Conservation (phyloP, 1,140 invertebrate species). For the Dendroctonus ponderosae region DNA sequence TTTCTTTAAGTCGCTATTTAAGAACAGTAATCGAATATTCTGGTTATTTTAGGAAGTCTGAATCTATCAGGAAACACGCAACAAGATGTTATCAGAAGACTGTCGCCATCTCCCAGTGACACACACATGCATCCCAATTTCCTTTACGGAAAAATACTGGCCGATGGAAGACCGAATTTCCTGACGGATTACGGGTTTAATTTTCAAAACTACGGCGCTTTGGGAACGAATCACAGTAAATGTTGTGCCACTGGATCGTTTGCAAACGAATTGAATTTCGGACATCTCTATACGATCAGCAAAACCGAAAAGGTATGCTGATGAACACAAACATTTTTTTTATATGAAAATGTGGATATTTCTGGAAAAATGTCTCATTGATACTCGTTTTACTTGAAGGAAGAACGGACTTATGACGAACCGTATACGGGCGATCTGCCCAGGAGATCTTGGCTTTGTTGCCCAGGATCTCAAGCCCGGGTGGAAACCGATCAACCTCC, state of each 20-base stretch:
- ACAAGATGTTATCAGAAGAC: conserved; percentile 13
- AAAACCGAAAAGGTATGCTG: conserved; percentile 35
- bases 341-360: not conserved
- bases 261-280: conserved; percentile 42
- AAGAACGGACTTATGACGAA: conserved; percentile 50
- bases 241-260: conserved; percentile 45
- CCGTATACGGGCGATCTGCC: conserved; percentile 48
- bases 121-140: conserved; percentile 45
- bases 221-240: conserved; percentile 38
- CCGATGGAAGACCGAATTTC: conserved; percentile 44
- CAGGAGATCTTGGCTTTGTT: conserved; percentile 49
- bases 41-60: conserved; percentile 18
- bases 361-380: too few relatives aligned
- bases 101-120: conserved; percentile 9
- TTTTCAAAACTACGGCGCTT: conserved; percentile 43
- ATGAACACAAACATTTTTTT: not conserved
- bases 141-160: conserved; percentile 43
- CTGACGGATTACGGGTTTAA: conserved; percentile 46
- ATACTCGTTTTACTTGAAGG: conserved; percentile 21
- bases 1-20: too few relatives aligned
- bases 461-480: conserved; percentile 46
- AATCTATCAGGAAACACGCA: conserved; percentile 11
- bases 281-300: conserved; percentile 49
- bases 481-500: conserved; percentile 44
- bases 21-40: too few relatives aligned